Conservation (phyloP, 64 coral and sea anemone species). For the Anthopleura sola region DNA sequence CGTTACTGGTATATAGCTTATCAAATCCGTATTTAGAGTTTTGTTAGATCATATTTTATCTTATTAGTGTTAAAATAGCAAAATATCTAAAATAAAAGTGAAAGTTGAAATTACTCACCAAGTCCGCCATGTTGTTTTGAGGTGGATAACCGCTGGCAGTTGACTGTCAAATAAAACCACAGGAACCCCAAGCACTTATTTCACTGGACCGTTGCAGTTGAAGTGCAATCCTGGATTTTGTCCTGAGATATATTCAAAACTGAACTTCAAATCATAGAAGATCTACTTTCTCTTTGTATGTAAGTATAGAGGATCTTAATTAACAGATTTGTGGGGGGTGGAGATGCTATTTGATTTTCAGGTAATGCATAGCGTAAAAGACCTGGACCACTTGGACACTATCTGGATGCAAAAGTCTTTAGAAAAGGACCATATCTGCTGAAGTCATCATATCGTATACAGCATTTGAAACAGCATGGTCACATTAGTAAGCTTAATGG, state of each 20-base stretch:
- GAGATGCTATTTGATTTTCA: too few species aligned
- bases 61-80: not conserved
- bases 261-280: not conserved
- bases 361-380: too few species aligned
- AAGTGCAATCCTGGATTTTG: not conserved
- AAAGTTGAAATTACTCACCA: not conserved
- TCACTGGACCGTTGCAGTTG: not conserved
- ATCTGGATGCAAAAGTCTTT: too few species aligned
- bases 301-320: too few species aligned
- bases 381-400: too few species aligned
- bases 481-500: too few species aligned
- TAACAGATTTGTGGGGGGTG: too few species aligned
- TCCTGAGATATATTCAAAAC: not conserved
- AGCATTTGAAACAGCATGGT: too few species aligned
- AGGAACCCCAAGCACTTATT: not conserved
- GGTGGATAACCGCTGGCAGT: not conserved
- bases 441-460: too few species aligned
- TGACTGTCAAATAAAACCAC: not conserved
- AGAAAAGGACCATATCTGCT: too few species aligned
- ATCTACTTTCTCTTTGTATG: too few species aligned
- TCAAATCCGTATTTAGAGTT: not conserved
- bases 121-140: slow-evolving; percentile 17
- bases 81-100: not conserved
- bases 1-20: not conserved
- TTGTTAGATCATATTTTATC: not conserved